These are phyloP conservation scores for Apotomis turbidana DNA, from an alignment of 2,888 invertebrate genomes.

Conservation along the genomic window DNA sequence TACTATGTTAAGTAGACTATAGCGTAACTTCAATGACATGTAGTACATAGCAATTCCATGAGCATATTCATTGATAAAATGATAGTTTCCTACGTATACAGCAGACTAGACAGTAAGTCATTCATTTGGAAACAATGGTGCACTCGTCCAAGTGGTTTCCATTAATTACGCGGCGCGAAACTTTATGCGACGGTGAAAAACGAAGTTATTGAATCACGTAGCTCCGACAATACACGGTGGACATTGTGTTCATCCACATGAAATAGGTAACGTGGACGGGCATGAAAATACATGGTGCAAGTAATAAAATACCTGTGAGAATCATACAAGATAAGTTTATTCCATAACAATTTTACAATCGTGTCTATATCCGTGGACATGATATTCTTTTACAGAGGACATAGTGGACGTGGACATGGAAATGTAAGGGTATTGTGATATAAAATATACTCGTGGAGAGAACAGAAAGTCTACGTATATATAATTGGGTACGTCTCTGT, in stretches of 20 bases:
- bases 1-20: no score
- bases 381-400: no score
- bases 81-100: not conserved
- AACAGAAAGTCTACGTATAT: no score
- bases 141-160: constrained; percentile 27
- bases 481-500: no score
- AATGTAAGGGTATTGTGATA: no score
- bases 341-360: no score
- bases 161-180: constrained; percentile 34
- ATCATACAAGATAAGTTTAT: no score
- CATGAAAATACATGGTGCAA: constrained; percentile 42
- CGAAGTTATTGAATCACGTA: constrained; percentile 53
- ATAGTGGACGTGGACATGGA: no score
- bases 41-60: constrained; percentile 7
- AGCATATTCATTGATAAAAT: constrained; percentile 9
- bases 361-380: no score
- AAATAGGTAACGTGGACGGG: constrained; percentile 40
- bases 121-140: constrained; percentile 31
- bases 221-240: constrained; percentile 44
- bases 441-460: no score
- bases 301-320: not conserved
- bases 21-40: not conserved
- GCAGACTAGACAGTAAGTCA: constrained; percentile 10
- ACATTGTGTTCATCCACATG: constrained; percentile 42
- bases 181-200: constrained; percentile 39